Base-by-base conservation (phyloP, 2,113 vertebrate genomes). In the Mola mola region DNA sequence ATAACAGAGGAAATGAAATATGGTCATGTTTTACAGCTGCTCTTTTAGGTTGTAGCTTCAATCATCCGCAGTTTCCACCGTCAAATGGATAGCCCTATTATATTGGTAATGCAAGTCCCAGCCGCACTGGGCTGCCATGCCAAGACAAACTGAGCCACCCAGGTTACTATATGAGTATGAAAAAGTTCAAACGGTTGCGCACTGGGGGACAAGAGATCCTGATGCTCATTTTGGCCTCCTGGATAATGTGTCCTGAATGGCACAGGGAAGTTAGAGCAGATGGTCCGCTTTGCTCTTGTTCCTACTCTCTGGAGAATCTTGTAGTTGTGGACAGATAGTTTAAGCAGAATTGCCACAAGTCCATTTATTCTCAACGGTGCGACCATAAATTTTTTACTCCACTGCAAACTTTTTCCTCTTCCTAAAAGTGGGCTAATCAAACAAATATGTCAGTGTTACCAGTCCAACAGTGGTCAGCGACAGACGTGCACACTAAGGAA, bases 151-250 rank as follows among this genome's bases (percentile, higher is more conserved):
- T n/a, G n/a, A n/a, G n/a, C n/a, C n/a, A n/a, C n/a, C n/a, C n/a
- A n/a, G n/a, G n/a, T n/a, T n/a, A n/a, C n/a, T n/a, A n/a, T n/a
- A n/a, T n/a, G n/a, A n/a, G n/a, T n/a, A n/a, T n/a, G n/a, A n/a
- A n/a, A n/a, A 11, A 46, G 47, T 53, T 58, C 72, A 79, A 76
- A 79, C 57, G 49, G 65, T 79, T 70, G 65, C 74, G 8, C 41
- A 13, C 41, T 61, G 72, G 72, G 61, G 72, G 65, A 75, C 52
- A 44, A 70, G 29, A 55, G 34, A 59, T 37, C 46, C 72, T 57
- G 73, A 65, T 68, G 72, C 40, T 5, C 26, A 28, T 4, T 47
- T n/a, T n/a, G n/a, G n/a, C n/a, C n/a, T n/a, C n/a, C n/a, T n/a
- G n/a, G n/a, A n/a, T n/a, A n/a, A 42, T 21, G 44, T 46, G 62